Base-by-base conservation (phyloP, 2,113 vertebrate species). In the Callaeas wilsoni region DNA sequence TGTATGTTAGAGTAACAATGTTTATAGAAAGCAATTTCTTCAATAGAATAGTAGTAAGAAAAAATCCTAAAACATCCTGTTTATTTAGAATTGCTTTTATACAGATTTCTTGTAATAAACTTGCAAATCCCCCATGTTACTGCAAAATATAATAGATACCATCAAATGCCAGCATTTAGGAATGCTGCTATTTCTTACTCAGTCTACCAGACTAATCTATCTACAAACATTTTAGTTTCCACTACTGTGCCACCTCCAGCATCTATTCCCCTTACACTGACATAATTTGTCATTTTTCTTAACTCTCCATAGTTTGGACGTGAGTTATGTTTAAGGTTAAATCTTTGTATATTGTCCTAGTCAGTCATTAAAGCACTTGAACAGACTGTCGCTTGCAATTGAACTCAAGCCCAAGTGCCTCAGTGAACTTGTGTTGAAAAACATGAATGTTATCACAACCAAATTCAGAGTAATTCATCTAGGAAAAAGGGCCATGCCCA, bases 61-160 rank as follows among this genome's bases (percentile, higher is more conserved):
- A 82, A 78, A 74, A 67, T 69, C 23, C 30, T 23, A 4, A 87
- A 78, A 22, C 22, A 33, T 39, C 8, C 32, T 39, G 8, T 53
- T 56, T 35, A 53, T 69, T 69, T 53, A 65, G 37, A 94, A 55
- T 32, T 41, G 33, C 9, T 84, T 89, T 81, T 46, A 37, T 39
- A 67, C 79, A 92, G 25, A 68, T 12, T 16, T 85, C 49, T 65
- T 73, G 44, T 27, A 56, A 79, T 37, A 68, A 92, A 70, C 37
- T 29, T 46, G 21, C 53, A 50, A 41, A 4, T 4, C 1, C 12
- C 6, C 20, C 0, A 0, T 6, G 10, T 59, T 78, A 82, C 12
- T 39, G 12, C 27, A 79, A 88, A 79, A 73, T 46, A 52, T 3
- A 64, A 78, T 21, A 30, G 44, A 64, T 6, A 63, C 10, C 59